These are phyloP conservation scores for Lasioglossum calceatum DNA, from an alignment of 2,888 invertebrate species.

Conservation along the genomic window DNA sequence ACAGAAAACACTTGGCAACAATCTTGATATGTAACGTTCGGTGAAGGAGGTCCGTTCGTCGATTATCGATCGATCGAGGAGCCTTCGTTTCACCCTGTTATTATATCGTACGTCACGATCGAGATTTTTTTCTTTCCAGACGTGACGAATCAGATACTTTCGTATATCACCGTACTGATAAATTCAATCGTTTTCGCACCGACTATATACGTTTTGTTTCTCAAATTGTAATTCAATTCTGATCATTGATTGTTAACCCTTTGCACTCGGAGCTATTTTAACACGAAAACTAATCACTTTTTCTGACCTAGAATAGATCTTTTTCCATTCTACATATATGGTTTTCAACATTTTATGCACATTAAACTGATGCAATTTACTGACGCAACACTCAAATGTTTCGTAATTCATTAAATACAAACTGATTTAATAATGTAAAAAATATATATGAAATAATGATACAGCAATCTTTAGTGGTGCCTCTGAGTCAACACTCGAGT, in stretches of 20 bases:
- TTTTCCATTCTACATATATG: too few species aligned
- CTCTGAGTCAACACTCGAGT: too few species aligned
- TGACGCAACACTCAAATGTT: too few species aligned
- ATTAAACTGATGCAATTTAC: too few species aligned
- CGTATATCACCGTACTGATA: neutral
- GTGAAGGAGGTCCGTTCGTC: slow-evolving; percentile 71
- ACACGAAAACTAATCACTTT: too few species aligned
- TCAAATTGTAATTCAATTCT: neutral
- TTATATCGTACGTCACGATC: slow-evolving; percentile 33
- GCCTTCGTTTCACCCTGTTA: slow-evolving; percentile 49
- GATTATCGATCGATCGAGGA: slow-evolving; percentile 38
- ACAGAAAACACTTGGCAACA: slow-evolving; percentile 77
- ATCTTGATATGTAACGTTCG: slow-evolving; percentile 80
- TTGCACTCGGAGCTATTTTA: too few species aligned
- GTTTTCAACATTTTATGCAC: too few species aligned
- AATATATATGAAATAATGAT: too few species aligned
- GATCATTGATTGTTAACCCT: neutral
- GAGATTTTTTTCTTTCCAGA: slow-evolving; percentile 1
- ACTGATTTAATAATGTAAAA: too few species aligned
- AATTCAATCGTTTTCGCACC: slow-evolving; percentile 12
- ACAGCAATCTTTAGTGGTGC: too few species aligned
- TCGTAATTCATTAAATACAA: too few species aligned
- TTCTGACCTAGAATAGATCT: too few species aligned
- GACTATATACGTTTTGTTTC: neutral
- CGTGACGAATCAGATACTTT: neutral